Evolutionary conservation across 2,797 vertebrate genomes (phyloP).

Genomic region (Rhinella marina): DNA sequence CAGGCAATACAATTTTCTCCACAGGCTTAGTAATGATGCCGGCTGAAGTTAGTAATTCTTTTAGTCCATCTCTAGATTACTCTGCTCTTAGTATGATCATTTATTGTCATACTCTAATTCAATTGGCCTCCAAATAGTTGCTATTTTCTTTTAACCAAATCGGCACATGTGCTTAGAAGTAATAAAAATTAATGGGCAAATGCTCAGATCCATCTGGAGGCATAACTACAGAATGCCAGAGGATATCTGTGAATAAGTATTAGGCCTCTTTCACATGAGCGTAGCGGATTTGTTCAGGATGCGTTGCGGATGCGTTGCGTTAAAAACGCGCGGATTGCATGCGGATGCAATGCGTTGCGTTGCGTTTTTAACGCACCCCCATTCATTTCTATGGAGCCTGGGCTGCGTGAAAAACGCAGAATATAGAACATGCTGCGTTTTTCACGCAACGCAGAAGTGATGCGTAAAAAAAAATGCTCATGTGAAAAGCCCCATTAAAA

Average conservation of each 20-base stretch:
- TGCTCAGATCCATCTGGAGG: slow-evolving; percentile 18
- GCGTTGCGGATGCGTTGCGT: too few species aligned
- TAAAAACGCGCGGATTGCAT: too few species aligned
- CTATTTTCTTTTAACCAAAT: slow-evolving; percentile 61
- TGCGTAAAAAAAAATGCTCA: too few species aligned
- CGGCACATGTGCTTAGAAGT: slow-evolving; percentile 43
- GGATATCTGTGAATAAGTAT: not conserved
- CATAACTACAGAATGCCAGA: not conserved
- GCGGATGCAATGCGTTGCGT: too few species aligned
- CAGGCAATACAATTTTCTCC: slow-evolving; percentile 55
- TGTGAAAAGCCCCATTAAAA: too few species aligned
- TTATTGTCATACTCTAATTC: slow-evolving; percentile 55
- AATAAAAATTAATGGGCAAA: slow-evolving; percentile 47
- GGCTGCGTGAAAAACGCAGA: too few species aligned
- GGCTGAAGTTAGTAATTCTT: slow-evolving; percentile 51
- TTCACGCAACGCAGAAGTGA: too few species aligned
- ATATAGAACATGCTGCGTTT: too few species aligned
- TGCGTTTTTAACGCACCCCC: too few species aligned
- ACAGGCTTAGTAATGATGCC: slow-evolving; percentile 53
- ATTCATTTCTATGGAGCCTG: too few species aligned
- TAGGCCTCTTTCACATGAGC: too few species aligned
- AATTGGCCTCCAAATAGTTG: slow-evolving; percentile 53
- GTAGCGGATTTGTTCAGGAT: too few species aligned
- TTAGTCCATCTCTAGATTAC: slow-evolving; percentile 58
- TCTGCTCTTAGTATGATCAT: slow-evolving; percentile 28